Evolutionary conservation across 1,140 invertebrate genomes (phyloP).

Genomic region (Popillia japonica): DNA sequence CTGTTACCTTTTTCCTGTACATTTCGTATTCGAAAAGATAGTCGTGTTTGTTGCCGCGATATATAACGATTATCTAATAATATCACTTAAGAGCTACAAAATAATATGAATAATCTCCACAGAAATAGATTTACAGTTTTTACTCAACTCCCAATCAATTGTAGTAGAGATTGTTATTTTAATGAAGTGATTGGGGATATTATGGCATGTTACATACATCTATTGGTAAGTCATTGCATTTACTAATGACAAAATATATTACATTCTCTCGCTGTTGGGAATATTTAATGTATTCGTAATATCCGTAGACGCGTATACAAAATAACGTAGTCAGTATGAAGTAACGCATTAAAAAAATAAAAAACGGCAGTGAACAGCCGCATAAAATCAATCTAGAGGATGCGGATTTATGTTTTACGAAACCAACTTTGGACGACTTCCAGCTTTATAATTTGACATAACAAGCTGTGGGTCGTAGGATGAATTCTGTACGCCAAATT

Average conservation of each 20-base stretch:
- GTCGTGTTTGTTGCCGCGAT: no score
- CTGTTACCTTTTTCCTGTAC: no score
- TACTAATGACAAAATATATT: not conserved
- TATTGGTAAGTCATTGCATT: not conserved
- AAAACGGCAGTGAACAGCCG: not conserved
- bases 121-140: no score
- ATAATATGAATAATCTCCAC: no score
- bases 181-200: not conserved
- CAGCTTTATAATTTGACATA: constrained; percentile 30
- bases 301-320: not conserved
- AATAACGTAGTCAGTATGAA: constrained; percentile 1
- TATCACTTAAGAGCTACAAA: no score
- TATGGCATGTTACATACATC: constrained; percentile 4
- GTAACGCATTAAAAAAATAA: not conserved
- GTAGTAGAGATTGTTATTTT: not conserved
- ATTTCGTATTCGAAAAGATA: no score
- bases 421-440: constrained; percentile 22
- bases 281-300: not conserved
- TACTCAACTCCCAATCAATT: no score
- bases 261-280: not conserved
- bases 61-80: no score
- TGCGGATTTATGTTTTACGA: constrained; percentile 21
- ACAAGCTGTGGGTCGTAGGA: constrained; percentile 1
- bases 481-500: not conserved
- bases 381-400: constrained; percentile 28